Percentiles rank a stretch among this genome's conserved stretches.
These are phyloP conservation scores for Thymelicus acteon DNA, from an alignment of 2,888 invertebrate species.

Conservation along the genomic window DNA sequence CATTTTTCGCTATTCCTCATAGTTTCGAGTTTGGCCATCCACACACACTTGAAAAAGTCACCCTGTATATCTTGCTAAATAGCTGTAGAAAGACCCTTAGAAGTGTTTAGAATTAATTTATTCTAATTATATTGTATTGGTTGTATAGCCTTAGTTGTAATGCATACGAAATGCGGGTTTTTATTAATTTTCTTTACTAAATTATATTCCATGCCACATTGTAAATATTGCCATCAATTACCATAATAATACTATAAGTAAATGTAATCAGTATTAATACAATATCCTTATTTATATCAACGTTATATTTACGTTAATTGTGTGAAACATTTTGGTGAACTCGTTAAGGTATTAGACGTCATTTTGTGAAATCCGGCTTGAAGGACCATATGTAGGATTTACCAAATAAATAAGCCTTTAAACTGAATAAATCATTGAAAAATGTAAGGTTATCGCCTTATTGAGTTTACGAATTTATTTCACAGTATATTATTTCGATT, in stretches of 20 bases:
- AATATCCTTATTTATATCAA: slow-evolving; percentile 74
- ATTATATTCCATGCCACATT: slow-evolving; percentile 72
- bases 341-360: slow-evolving; percentile 40
- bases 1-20: too few species aligned
- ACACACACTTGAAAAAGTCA: too few species aligned
- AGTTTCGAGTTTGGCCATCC: too few species aligned
- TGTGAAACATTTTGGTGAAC: slow-evolving; percentile 48
- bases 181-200: slow-evolving; percentile 64
- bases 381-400: slow-evolving; percentile 34
- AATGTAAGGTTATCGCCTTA: slow-evolving; percentile 10
- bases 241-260: slow-evolving; percentile 63
- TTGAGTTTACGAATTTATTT: slow-evolving; percentile 50
- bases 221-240: slow-evolving; percentile 80
- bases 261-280: slow-evolving; percentile 82
- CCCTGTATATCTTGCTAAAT: slow-evolving; percentile 18
- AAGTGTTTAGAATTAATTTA: slow-evolving; percentile 62
- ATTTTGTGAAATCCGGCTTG: slow-evolving; percentile 29
- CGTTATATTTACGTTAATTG: slow-evolving; percentile 51
- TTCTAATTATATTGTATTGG: slow-evolving; percentile 53
- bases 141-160: slow-evolving; percentile 62
- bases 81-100: slow-evolving; percentile 18
- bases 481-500: slow-evolving; percentile 50
- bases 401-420: background rate
- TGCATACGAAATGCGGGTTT: slow-evolving; percentile 76
- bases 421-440: too few species aligned